Evolutionary conservation across 2,113 vertebrate species (phyloP).

Genomic region (Bujurquina vittata): DNA sequence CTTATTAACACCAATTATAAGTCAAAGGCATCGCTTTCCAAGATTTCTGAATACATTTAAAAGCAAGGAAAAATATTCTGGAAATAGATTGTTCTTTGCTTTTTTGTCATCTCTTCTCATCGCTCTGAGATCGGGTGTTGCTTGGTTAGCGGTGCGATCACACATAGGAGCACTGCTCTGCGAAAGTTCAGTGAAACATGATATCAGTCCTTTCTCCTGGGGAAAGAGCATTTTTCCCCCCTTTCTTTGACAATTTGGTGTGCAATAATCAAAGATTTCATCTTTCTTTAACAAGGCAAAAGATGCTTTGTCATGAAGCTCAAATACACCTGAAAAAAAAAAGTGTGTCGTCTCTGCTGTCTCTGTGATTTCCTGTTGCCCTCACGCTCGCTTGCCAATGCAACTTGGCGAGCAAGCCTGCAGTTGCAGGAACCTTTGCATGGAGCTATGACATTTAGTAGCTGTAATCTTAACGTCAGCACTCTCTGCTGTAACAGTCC

Average conservation of each 20-base stretch:
- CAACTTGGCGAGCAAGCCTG: conserved; percentile 3
- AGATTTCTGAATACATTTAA: background rate
- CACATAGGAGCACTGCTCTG: background rate
- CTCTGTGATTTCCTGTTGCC: conserved; percentile 36
- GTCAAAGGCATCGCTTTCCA: background rate
- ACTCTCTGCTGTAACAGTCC: background rate
- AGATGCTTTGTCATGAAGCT: background rate
- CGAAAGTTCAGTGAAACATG: background rate
- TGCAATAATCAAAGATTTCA: background rate
- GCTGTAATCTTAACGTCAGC: conserved; percentile 23
- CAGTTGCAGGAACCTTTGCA: conserved; percentile 23
- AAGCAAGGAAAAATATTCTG: background rate
- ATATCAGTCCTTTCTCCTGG: background rate
- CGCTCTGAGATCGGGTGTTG: background rate
- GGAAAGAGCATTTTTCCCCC: background rate
- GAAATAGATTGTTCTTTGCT: background rate
- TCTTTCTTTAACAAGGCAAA: background rate
- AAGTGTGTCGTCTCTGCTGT: background rate
- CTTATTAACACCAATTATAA: background rate
- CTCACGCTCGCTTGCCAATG: conserved; percentile 17
- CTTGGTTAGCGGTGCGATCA: background rate
- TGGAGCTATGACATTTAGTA: conserved; percentile 20
- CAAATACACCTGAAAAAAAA: conserved; percentile 2
- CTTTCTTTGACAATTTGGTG: background rate
- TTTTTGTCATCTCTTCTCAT: conserved; percentile 1